Conservation (phyloP, 2,113 vertebrate genomes). For the Protobothrops flavoviridis region DNA sequence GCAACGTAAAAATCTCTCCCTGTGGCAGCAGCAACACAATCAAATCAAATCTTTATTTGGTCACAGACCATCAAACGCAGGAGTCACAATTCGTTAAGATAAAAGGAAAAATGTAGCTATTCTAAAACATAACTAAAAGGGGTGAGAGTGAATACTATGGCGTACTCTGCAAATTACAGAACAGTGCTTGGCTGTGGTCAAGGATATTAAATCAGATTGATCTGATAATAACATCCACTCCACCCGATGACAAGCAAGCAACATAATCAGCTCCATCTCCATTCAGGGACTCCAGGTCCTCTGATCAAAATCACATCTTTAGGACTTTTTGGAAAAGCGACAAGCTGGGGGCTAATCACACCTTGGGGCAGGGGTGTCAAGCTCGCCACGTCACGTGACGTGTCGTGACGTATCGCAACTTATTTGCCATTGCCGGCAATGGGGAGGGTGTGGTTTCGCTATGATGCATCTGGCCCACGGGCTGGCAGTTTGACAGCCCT, state of each 20-base stretch:
- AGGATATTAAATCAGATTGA: not conserved
- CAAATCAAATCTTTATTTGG: not conserved
- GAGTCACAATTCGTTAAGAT: not conserved
- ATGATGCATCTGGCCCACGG: too few relatives aligned
- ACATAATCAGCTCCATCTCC: not conserved
- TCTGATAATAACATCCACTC: not conserved
- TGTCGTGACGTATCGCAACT: too few relatives aligned
- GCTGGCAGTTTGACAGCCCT: too few relatives aligned
- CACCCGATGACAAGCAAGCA: not conserved
- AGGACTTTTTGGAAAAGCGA: not conserved
- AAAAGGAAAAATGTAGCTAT: not conserved
- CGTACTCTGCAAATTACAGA: not conserved
- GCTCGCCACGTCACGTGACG: too few relatives aligned
- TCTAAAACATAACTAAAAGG: not conserved
- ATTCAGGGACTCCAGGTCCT: not conserved
- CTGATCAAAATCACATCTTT: not conserved
- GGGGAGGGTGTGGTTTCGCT: too few relatives aligned
- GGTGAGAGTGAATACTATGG: not conserved
- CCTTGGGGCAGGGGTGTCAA: not conserved
- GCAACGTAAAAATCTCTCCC: not conserved
- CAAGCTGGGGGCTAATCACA: not conserved
- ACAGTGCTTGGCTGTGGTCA: not conserved
- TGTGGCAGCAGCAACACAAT: too few relatives aligned
- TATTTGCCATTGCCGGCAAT: too few relatives aligned
- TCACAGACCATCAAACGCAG: not conserved